Evolutionary conservation across 64 coral and sea anemone genomes (phyloP).

Genomic region (Montipora foliosa): DNA sequence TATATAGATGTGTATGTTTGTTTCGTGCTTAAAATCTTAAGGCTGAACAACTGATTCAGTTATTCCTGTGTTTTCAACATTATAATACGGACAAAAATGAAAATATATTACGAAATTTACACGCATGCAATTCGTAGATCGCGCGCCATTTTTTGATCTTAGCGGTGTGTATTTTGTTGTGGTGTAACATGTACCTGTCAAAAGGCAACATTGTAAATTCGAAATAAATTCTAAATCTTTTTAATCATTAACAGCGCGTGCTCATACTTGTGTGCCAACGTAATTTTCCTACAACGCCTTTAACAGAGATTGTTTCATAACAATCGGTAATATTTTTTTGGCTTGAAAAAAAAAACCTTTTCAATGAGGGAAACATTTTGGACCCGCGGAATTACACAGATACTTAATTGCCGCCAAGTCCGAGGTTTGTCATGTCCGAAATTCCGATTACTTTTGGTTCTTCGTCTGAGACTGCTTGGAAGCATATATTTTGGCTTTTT

Average conservation of each 20-base stretch:
- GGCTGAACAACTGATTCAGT: no score
- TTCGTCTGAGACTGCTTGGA: neutral
- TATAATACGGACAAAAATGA: no score
- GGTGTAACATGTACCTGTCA: neutral
- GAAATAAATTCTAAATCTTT: neutral
- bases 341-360: neutral
- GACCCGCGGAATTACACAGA: neutral
- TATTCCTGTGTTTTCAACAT: no score
- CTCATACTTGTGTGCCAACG: slow-evolving; percentile 41
- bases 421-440: neutral
- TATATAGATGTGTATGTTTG: no score
- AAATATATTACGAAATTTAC: no score
- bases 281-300: slow-evolving; percentile 7
- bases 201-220: neutral
- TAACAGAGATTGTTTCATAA: slow-evolving; percentile 10
- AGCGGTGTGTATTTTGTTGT: neutral
- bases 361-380: neutral
- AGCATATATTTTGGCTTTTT: neutral
- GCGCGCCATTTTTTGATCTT: neutral
- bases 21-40: no score
- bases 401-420: neutral
- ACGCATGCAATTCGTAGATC: no score
- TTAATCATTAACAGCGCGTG: slow-evolving; percentile 34
- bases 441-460: neutral
- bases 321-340: neutral